These are phyloP conservation scores for Brachyhypopomus occidentalis DNA, from an alignment of 2,113 vertebrate species.

Conservation along the genomic window DNA sequence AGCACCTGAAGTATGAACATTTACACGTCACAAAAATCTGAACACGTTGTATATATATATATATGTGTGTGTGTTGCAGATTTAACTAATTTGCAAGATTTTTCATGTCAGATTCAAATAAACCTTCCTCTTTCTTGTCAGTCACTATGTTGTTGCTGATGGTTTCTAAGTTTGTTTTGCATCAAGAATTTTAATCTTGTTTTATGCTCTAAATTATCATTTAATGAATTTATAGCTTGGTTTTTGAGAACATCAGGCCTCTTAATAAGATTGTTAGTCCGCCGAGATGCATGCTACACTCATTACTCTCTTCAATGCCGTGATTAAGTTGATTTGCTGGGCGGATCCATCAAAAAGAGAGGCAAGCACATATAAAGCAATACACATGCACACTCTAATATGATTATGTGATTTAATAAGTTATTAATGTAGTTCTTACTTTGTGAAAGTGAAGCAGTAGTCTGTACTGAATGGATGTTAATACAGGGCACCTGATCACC, in stretches of 20 bases:
- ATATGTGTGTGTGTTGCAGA: too few relatives aligned
- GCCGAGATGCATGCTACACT: slow-evolving; percentile 72
- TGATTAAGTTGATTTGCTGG: slow-evolving; percentile 76
- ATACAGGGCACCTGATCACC: slow-evolving; percentile 46
- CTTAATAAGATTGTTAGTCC: slow-evolving; percentile 77
- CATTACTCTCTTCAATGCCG: slow-evolving; percentile 72
- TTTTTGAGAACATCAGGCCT: slow-evolving; percentile 69
- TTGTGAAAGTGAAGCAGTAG: slow-evolving; percentile 67
- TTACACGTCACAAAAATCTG: background rate
- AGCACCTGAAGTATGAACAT: background rate
- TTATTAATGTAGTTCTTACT: slow-evolving; percentile 71
- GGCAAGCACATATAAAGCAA: slow-evolving; percentile 67
- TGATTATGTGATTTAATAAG: slow-evolving; percentile 75
- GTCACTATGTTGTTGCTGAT: slow-evolving; percentile 40
- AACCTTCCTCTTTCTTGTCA: slow-evolving; percentile 47
- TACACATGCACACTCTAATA: slow-evolving; percentile 71
- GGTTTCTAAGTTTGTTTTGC: slow-evolving; percentile 57
- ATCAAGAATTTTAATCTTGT: slow-evolving; percentile 71
- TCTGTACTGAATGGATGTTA: slow-evolving; percentile 55
- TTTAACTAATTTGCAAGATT: too few relatives aligned
- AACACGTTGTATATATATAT: background rate
- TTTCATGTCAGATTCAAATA: background rate
- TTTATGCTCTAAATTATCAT: slow-evolving; percentile 74
- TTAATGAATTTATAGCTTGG: slow-evolving; percentile 76
- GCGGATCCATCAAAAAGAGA: slow-evolving; percentile 70